Percentiles rank a stretch among this genome's conserved stretches.
Conservation (phyloP, 2,797 vertebrate genomes). For the Alca torda region DNA sequence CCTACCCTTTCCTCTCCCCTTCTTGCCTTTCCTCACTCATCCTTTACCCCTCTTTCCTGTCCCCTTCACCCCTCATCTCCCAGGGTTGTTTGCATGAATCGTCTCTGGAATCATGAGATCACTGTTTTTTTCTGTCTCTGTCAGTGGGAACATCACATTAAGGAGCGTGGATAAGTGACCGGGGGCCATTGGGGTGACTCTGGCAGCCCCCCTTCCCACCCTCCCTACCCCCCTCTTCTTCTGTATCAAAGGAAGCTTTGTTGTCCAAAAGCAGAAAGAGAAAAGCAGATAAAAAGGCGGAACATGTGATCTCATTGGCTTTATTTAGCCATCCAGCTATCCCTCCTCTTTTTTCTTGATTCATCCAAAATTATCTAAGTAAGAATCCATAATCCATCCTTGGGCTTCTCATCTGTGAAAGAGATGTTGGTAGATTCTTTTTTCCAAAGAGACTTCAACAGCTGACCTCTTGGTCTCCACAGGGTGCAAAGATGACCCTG, state of each 20-base stretch:
- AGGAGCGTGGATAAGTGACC: conserved; percentile 66
- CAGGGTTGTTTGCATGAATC: conserved; percentile 21
- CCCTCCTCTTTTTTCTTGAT: conserved; percentile 38
- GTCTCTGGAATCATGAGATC: conserved; percentile 70
- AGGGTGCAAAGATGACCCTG: background rate
- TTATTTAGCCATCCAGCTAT: conserved; percentile 61
- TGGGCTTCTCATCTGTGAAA: conserved; percentile 34
- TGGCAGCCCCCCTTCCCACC: conserved; percentile 56
- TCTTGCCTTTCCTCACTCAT: background rate
- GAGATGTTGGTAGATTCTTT: background rate
- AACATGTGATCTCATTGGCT: conserved; percentile 75
- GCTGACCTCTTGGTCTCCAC: background rate
- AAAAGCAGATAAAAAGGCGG: conserved; percentile 69
- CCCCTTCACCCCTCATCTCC: background rate
- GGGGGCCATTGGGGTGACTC: conserved; percentile 66
- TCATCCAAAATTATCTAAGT: conserved; percentile 66
- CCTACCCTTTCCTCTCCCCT: background rate
- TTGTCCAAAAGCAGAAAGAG: conserved; percentile 66
- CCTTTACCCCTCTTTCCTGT: background rate
- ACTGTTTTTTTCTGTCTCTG: conserved; percentile 50
- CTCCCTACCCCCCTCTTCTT: conserved; percentile 35
- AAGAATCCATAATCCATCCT: conserved; percentile 47
- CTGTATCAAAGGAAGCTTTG: conserved; percentile 64
- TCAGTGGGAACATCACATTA: conserved; percentile 70
- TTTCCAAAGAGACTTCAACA: background rate